phyloP scores from a whole-genome alignment of 2,113 vertebrate species.

The Blennius ocellaris region DNA sequence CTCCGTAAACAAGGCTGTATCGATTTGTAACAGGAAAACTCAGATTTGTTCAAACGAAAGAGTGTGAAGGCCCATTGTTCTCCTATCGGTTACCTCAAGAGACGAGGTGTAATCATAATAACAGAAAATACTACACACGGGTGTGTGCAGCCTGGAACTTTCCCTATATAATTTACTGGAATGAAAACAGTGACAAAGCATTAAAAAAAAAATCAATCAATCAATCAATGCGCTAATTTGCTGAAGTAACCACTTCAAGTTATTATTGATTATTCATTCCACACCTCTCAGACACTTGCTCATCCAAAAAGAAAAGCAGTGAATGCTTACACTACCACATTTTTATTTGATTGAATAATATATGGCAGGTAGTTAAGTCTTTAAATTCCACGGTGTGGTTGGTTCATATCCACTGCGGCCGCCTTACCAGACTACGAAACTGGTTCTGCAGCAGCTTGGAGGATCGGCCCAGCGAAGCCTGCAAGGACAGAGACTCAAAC shows the following conservation, averaged over 20 bases:
- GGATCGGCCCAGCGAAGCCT: conserved; percentile 89
- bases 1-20: no score
- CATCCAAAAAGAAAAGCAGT: background rate
- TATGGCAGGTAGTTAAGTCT: background rate
- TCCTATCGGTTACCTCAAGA: no score
- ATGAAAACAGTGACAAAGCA: background rate
- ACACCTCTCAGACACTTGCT: background rate
- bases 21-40: no score
- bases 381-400: background rate
- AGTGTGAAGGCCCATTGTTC: no score
- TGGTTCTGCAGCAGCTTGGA: conserved; percentile 96
- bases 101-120: background rate
- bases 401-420: background rate
- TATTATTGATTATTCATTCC: background rate
- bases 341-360: background rate
- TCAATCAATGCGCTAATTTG: background rate
- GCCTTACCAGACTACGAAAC: conserved; percentile 96
- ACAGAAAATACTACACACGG: background rate
- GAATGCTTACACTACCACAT: background rate
- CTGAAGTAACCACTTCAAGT: background rate
- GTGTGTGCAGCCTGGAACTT: background rate
- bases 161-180: background rate
- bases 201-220: background rate
- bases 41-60: no score
- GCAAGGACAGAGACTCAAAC: conserved; percentile 93